Evolutionary conservation across 2,888 invertebrate genomes (phyloP).

Genomic region (Lamproptera curius): DNA sequence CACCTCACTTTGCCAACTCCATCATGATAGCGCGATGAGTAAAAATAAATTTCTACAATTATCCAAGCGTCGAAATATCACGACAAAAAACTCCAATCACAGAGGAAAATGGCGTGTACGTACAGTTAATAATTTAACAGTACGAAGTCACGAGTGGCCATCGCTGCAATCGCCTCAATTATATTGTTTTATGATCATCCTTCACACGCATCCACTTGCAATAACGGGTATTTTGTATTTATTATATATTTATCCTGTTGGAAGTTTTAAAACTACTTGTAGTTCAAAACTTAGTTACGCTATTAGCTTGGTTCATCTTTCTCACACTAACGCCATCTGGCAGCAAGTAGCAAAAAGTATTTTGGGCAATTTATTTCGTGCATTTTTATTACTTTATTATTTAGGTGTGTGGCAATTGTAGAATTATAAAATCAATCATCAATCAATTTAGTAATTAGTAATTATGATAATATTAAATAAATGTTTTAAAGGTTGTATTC

Average conservation of each 20-base stretch:
- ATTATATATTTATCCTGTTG: background rate
- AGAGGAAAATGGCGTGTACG: constrained; percentile 2
- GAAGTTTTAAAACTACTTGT: too few species aligned
- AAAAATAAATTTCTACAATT: background rate
- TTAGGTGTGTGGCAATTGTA: background rate
- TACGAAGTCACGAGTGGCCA: constrained; percentile 8
- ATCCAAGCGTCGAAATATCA: background rate
- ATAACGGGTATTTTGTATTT: background rate
- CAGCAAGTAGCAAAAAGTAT: constrained; percentile 1
- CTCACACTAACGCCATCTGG: constrained; percentile 7
- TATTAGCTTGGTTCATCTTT: too few species aligned
- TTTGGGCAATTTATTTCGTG: too few species aligned
- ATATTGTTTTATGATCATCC: constrained; percentile 5
- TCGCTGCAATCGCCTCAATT: constrained; percentile 9
- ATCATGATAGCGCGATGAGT: too few species aligned
- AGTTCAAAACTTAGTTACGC: too few species aligned
- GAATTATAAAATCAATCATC: too few species aligned
- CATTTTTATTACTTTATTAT: too few species aligned
- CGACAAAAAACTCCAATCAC: background rate
- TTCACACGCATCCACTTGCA: constrained; percentile 5
- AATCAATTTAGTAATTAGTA: too few species aligned
- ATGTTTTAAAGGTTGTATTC: too few species aligned
- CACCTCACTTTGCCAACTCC: too few species aligned
- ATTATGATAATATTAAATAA: too few species aligned
- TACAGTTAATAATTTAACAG: constrained; percentile 2